phyloP scores from a whole-genome alignment of 2,888 invertebrate species.

The Drosophila mayaguana region DNA sequence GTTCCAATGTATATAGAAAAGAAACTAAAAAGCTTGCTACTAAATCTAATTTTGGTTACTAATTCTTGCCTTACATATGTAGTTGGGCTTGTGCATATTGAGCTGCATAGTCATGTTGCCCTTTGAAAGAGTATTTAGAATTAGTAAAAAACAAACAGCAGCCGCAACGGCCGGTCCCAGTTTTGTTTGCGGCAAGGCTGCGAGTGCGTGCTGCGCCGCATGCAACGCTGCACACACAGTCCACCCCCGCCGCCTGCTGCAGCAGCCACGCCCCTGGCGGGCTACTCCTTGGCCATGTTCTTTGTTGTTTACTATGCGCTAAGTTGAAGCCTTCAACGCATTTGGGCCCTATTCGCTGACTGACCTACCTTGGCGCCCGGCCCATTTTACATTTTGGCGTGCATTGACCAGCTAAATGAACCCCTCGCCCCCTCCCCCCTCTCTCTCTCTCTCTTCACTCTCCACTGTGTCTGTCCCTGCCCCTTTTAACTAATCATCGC shows the following conservation, averaged over 20 bases:
- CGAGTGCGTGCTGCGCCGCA: slow-evolving; percentile 67
- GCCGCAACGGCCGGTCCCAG: slow-evolving; percentile 9
- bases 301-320: slow-evolving; percentile 41
- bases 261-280: slow-evolving; percentile 4
- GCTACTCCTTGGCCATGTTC: slow-evolving; percentile 28
- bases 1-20: no score
- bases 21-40: no score
- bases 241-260: slow-evolving; percentile 1
- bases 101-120: not conserved
- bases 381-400: slow-evolving; percentile 76
- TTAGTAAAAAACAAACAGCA: not conserved
- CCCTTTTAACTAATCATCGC: slow-evolving; percentile 70
- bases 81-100: not conserved
- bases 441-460: no score
- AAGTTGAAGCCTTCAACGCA: slow-evolving; percentile 56
- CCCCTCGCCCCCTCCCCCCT: not conserved
- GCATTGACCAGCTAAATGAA: slow-evolving; percentile 64
- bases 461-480: not conserved
- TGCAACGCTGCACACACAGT: slow-evolving; percentile 63
- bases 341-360: slow-evolving; percentile 23
- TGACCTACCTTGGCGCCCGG: slow-evolving; percentile 68
- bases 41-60: no score
- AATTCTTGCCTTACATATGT: not conserved
- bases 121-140: not conserved
- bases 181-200: slow-evolving; percentile 35